Evolutionary conservation across 2,888 invertebrate genomes (phyloP).

Genomic region (Rotaria magnacalcarata): DNA sequence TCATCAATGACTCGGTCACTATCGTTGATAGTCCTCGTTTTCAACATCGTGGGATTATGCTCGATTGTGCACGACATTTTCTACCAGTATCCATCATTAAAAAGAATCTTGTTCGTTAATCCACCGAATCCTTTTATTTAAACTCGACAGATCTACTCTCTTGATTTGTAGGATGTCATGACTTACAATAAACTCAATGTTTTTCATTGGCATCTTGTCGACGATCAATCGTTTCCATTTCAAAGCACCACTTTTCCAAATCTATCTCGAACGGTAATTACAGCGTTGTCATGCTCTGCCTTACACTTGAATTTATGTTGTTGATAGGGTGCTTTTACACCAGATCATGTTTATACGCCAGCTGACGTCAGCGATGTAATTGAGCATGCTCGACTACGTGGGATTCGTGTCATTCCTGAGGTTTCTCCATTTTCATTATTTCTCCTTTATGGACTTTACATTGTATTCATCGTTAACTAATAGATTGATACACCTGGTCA

Average conservation of each 20-base stretch:
- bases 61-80: conserved; percentile 43
- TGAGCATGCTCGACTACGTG: conserved; percentile 49
- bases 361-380: conserved; percentile 48
- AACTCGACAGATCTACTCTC: background rate
- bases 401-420: conserved; percentile 50
- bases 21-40: conserved; percentile 43
- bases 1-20: conserved; percentile 35
- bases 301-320: background rate
- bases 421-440: background rate
- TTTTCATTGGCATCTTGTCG: conserved; percentile 55
- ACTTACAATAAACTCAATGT: conserved; percentile 52
- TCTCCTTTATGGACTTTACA: no score
- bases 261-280: conserved; percentile 50
- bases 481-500: conserved; percentile 61
- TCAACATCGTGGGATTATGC: conserved; percentile 43
- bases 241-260: conserved; percentile 50
- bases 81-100: conserved; percentile 42
- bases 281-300: background rate
- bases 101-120: conserved; percentile 35
- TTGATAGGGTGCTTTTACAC: conserved; percentile 48
- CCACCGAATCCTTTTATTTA: no score
- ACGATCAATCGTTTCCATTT: conserved; percentile 53
- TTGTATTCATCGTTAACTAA: background rate
- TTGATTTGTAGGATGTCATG: conserved; percentile 45
- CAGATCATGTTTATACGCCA: conserved; percentile 48